These are phyloP conservation scores for Homalodisca vitripennis DNA, from an alignment of 1,140 invertebrate species.

Conservation along the genomic window DNA sequence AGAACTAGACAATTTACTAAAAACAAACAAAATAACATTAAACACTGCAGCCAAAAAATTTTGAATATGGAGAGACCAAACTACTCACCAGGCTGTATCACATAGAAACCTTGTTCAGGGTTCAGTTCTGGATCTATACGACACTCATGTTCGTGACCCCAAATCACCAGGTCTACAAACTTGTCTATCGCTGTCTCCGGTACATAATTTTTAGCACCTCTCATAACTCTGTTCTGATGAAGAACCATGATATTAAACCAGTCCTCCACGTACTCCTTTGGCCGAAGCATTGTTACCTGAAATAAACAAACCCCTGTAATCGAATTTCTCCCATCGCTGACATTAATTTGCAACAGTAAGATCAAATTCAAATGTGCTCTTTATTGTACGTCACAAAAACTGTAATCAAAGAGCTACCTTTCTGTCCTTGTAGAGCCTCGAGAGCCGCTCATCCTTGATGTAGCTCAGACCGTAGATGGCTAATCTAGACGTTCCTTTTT, in stretches of 20 bases:
- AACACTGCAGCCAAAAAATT: too few relatives aligned
- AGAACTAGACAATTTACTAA: too few relatives aligned
- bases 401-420: slow-evolving; percentile 54
- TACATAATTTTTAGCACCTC: slow-evolving; percentile 78
- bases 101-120: neutral
- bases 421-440: slow-evolving; percentile 70
- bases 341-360: too few relatives aligned
- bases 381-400: too few relatives aligned
- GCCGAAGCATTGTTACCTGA: slow-evolving; percentile 66
- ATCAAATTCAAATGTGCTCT: too few relatives aligned
- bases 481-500: slow-evolving; percentile 82
- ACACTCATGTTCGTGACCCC: slow-evolving; percentile 99
- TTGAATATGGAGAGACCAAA: neutral
- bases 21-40: too few relatives aligned
- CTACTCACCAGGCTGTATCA: neutral
- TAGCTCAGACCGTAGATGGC: slow-evolving; percentile 94
- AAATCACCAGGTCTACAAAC: slow-evolving; percentile 92
- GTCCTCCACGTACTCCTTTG: slow-evolving; percentile 62
- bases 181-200: slow-evolving; percentile 85
- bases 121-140: too few relatives aligned
- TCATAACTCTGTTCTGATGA: slow-evolving; percentile 90
- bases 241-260: slow-evolving; percentile 94
- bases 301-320: too few relatives aligned
- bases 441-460: slow-evolving; percentile 88
- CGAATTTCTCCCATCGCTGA: neutral